phyloP scores from a whole-genome alignment of 64 coral and sea anemone species.

The Hydrozoanthus tunicans region DNA sequence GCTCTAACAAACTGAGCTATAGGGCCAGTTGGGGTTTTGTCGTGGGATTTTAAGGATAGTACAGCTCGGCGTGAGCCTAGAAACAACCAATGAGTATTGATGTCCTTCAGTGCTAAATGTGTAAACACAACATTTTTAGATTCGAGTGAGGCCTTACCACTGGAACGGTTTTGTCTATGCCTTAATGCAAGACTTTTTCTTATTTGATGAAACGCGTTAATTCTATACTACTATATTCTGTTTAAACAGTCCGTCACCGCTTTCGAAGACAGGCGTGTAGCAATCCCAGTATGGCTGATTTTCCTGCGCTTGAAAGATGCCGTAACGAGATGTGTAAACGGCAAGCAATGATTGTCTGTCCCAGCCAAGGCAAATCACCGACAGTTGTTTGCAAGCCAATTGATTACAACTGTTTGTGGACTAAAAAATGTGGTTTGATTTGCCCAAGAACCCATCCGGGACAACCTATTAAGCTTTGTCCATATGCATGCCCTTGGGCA shows the following conservation, averaged over 20 bases:
- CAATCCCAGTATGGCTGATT: background rate
- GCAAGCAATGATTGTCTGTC: background rate
- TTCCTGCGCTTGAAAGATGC: background rate
- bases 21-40: too few species aligned
- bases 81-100: too few species aligned
- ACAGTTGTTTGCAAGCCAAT: background rate
- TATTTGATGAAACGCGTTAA: too few species aligned
- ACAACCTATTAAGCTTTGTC: background rate
- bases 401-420: background rate
- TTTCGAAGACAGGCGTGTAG: background rate
- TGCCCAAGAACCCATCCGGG: background rate
- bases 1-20: too few species aligned
- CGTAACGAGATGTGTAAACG: background rate
- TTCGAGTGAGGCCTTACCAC: background rate
- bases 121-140: slow-evolving; percentile 8
- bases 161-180: background rate
- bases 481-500: background rate
- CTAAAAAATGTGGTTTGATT: background rate
- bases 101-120: background rate
- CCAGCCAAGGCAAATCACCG: background rate
- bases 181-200: too few species aligned
- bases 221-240: too few species aligned
- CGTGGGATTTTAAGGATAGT: too few species aligned
- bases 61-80: too few species aligned
- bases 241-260: background rate